Conservation (phyloP, 2,888 invertebrate genomes). For the Archips xylosteana region DNA sequence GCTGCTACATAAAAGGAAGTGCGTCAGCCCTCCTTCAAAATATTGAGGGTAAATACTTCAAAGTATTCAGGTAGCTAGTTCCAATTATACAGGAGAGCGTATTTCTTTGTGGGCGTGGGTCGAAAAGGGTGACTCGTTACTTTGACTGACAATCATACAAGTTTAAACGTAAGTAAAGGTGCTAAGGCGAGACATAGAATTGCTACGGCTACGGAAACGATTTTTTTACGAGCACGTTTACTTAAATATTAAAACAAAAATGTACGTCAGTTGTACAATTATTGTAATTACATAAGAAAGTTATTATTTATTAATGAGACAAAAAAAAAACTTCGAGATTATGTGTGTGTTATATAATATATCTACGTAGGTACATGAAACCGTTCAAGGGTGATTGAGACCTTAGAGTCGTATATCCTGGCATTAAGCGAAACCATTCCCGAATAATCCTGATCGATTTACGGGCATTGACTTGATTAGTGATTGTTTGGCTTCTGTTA, state of each 20-base stretch:
- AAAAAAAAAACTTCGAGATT: background rate
- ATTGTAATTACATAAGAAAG: too few relatives aligned
- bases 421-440: conserved; percentile 30
- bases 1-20: conserved; percentile 64
- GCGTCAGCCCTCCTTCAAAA: conserved; percentile 66
- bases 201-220: background rate
- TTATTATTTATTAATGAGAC: too few relatives aligned
- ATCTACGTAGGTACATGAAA: conserved; percentile 7
- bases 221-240: too few relatives aligned
- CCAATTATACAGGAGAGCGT: conserved; percentile 68
- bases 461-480: conserved; percentile 29
- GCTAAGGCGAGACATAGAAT: background rate
- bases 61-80: conserved; percentile 59
- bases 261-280: too few relatives aligned
- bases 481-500: conserved; percentile 36
- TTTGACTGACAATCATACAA: conserved; percentile 3
- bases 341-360: too few relatives aligned
- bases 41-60: conserved; percentile 55
- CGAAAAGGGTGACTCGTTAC: conserved; percentile 30
- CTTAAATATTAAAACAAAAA: too few relatives aligned
- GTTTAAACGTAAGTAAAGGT: background rate
- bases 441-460: conserved; percentile 38
- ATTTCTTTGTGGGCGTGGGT: conserved; percentile 43
- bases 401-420: conserved; percentile 13
- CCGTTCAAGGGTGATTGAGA: conserved; percentile 19